Evolutionary conservation across 2,113 vertebrate species (phyloP), one percentile per base, ranked within the genome.

Genomic region (Circaetus gallicus): DNA sequence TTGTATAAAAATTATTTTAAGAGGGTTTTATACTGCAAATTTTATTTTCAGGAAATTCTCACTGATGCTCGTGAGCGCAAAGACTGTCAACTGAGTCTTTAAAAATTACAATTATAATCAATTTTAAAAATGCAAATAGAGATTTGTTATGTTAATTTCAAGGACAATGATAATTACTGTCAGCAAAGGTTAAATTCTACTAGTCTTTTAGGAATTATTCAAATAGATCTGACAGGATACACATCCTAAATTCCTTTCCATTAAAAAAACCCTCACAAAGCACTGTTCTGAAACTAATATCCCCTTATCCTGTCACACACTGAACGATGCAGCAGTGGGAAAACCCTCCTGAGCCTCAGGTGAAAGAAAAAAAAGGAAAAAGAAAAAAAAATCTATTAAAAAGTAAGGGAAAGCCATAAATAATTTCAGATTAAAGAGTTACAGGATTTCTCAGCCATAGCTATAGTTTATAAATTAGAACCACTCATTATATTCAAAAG

Each of bases 151-250:
- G 53, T 77, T 93, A 94, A 93, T 93, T 93, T 63, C 88, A 94
- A 89, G 89, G 85, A 92, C 80, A 96, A 81, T 58, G 45, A 93
- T 58, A 94, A 93, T 91, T 92, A 85, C 76, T 92, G 72, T 53
- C 79, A 72, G 71, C 25, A 91, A 93, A 96, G 90, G 93, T 96
- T 87, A 96, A 95, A 95, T 85, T 42, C 56, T 91, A 50, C 70
- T 63, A 29, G n/a, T 92, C 67, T 96, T 93, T 93, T 59, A 93
- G 82, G 71, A 97, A 93, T 91, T 94, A 93, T 74, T 96, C 77
- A 93, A 89, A 93, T 32, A 90, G 63, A 91, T 93, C 47, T 87
- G 86, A 89, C 58, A 93, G 66, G 65, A 95, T 78, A 81, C 53
- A 93, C 63, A 95, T 71, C 26, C 78, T 86, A 82, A 91, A 89